Conservation (phyloP, 2,797 vertebrate genomes). For the Sternotherus odoratus region DNA sequence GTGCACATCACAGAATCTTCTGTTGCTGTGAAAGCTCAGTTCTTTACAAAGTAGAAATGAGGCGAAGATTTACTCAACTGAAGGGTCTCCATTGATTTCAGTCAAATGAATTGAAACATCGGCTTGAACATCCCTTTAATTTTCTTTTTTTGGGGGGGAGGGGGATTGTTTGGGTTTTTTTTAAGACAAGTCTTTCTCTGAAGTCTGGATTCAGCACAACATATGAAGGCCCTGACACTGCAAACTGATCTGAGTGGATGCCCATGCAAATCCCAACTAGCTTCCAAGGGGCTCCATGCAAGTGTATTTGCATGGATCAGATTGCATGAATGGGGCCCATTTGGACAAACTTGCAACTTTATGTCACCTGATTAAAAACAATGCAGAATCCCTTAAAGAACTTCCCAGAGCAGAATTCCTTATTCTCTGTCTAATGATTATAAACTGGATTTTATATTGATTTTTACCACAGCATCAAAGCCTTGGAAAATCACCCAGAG, state of each 20-base stretch:
- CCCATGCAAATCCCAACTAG: rapidly evolving
- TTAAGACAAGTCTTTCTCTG: neutral
- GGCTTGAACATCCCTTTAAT: conserved; percentile 20
- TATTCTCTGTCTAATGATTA: neutral
- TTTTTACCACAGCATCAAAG: neutral
- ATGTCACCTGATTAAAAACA: neutral
- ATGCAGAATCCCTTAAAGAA: neutral
- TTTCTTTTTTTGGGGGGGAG: neutral
- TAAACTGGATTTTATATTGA: neutral
- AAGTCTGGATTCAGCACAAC: neutral
- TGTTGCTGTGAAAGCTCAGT: neutral
- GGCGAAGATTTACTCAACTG: neutral
- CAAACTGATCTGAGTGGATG: neutral
- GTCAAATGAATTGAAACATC: conserved; percentile 37
- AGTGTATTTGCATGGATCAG: neutral
- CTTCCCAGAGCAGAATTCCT: neutral
- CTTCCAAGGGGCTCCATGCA: neutral
- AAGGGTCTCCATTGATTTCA: conserved; percentile 41
- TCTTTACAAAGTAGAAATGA: neutral
- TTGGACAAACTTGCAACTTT: neutral
- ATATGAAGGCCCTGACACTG: rapidly evolving
- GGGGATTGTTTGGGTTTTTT: rapidly evolving
- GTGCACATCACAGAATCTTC: neutral
- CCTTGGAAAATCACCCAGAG: neutral
- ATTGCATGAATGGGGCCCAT: neutral